A percentile compares a stretch with the other conserved stretches of the same genome.
These are phyloP conservation scores for Gymnorhina tibicen DNA, from an alignment of 2,113 vertebrate species.

Conservation along the genomic window DNA sequence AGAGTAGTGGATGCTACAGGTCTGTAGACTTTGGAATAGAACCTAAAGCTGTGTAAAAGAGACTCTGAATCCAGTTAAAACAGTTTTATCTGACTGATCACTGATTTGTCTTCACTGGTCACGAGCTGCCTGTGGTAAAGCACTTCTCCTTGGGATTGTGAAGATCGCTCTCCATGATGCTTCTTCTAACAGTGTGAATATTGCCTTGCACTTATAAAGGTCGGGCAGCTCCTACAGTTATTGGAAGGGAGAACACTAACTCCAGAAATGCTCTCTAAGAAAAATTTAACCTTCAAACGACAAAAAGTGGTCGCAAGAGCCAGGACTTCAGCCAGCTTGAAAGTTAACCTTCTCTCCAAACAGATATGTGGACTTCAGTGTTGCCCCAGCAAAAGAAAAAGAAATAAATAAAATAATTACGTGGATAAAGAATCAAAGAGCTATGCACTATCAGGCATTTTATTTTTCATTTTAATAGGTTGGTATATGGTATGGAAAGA, in stretches of 20 bases:
- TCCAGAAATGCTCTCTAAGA: conserved; percentile 55
- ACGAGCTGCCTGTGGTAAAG: conserved; percentile 60
- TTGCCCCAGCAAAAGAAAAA: background rate
- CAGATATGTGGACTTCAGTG: background rate
- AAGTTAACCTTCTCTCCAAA: conserved; percentile 37
- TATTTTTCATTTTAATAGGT: conserved; percentile 11
- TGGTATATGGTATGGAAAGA: background rate
- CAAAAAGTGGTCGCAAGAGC: conserved; percentile 35
- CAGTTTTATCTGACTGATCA: conserved; percentile 45
- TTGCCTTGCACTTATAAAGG: conserved; percentile 71
- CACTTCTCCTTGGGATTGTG: conserved; percentile 36
- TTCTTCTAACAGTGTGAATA: conserved; percentile 59
- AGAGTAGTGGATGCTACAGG: background rate
- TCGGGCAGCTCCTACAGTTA: conserved; percentile 64
- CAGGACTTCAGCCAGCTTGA: conserved; percentile 14
- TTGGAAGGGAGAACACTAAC: conserved; percentile 50
- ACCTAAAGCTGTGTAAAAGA: conserved; percentile 47
- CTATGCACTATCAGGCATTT: background rate
- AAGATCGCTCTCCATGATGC: conserved; percentile 41
- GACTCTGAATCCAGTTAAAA: conserved; percentile 61
- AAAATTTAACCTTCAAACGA: conserved; percentile 66
- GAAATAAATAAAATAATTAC: background rate
- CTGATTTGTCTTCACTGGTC: conserved; percentile 38
- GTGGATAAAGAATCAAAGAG: background rate
- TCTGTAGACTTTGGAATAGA: conserved; percentile 48